Conservation (phyloP, 1,140 invertebrate species). For the Coelopa frigida region DNA sequence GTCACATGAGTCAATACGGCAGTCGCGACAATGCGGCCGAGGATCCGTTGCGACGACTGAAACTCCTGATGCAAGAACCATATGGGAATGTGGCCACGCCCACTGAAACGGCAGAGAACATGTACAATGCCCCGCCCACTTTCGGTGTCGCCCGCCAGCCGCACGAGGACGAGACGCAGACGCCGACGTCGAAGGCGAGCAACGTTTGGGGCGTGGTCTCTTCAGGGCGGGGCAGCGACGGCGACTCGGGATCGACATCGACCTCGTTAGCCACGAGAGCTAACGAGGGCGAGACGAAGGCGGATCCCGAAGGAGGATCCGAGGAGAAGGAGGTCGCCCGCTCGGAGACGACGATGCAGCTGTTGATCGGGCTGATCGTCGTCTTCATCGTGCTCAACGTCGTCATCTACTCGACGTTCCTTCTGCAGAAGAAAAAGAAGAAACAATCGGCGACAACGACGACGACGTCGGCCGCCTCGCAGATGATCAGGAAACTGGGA, state of each 20-base stretch:
- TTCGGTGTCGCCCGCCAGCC: constrained; percentile 18
- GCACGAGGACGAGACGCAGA: constrained; percentile 4
- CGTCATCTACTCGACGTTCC: constrained; percentile 33
- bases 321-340: constrained; percentile 29
- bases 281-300: too few relatives aligned
- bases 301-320: too few relatives aligned
- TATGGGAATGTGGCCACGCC: not conserved
- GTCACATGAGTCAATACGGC: constrained; percentile 41
- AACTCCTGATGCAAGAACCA: constrained; percentile 32
- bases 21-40: constrained; percentile 31
- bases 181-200: too few relatives aligned
- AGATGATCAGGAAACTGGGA: constrained; percentile 30
- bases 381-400: constrained; percentile 78
- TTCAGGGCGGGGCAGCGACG: too few relatives aligned
- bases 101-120: constrained; percentile 29
- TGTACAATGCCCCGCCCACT: constrained; percentile 43
- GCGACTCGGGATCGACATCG: too few relatives aligned
- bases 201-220: too few relatives aligned
- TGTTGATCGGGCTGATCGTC: constrained; percentile 70
- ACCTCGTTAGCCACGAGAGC: too few relatives aligned
- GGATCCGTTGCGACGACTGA: constrained; percentile 36
- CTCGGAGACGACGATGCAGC: constrained; percentile 53
- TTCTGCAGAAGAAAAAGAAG: constrained; percentile 32
- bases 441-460: too few relatives aligned
- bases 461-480: too few relatives aligned